Evolutionary conservation across 2,797 vertebrate genomes (phyloP), one percentile per base, ranked within the genome.

Genomic region (Myotis daubentonii): DNA sequence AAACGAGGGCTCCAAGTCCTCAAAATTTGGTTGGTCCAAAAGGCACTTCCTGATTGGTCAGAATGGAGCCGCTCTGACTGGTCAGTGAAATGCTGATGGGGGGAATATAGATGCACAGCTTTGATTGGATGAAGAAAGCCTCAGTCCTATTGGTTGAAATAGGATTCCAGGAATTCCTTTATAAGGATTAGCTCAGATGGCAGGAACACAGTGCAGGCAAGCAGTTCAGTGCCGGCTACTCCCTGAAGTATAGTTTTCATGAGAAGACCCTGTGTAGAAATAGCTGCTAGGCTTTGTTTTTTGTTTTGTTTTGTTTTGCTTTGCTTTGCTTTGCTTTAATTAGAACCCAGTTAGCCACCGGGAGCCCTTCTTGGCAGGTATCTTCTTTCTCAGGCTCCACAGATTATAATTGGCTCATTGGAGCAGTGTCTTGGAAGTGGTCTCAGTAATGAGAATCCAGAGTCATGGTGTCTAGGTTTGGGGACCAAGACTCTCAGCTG

Each of bases 331-430:
- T 33, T 30, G 60, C 28, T 68, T 68, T 68, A 20, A 20, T 68
- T 68, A 33, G 65, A 36, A 19, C 65, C n/a, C 33, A 38, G 75
- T 23, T 47, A 6, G 28, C 13, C 23, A 28, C 53, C 23, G 57
- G 23, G 23, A 57, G 53, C 76, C 33, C 33, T 38, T 57, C 51
- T 38, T 17, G 33, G 33, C 22, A 16, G n/a, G 22, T 17, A 8
- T 33, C 22, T 36, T 79, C 76, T 57, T 79, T 79, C 33, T 79
- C 53, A 28, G 53, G 51, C 33, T 11, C 33, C 51, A 57, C 33
- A 28, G 76, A 17, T 28, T 25, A 10, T 16, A 20, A n/a, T 0
- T 8, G 2, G 7, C 25, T 53, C 6, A 0, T 5, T 4, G 1
- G 38, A 41, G 17, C 23, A 1, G 2, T 1, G 9, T 9, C 23